Percentiles rank a stretch among this genome's conserved stretches.
These are phyloP conservation scores for Drosophila pseudotakahashii DNA, from an alignment of 2,888 invertebrate species.

Conservation along the genomic window DNA sequence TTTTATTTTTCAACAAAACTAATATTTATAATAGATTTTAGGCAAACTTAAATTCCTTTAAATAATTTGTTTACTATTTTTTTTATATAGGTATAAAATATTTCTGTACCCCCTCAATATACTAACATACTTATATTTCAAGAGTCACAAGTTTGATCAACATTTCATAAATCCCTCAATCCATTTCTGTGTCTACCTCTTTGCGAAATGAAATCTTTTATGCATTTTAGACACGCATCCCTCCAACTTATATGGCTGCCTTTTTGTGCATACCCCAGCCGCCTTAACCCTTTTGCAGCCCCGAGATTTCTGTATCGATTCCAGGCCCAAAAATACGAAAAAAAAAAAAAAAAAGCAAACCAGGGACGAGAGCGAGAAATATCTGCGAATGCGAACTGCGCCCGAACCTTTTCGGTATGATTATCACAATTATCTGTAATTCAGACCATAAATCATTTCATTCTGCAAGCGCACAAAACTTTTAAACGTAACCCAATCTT, in stretches of 20 bases:
- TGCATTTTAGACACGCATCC: slow-evolving; percentile 62
- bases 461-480: slow-evolving; percentile 62
- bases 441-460: slow-evolving; percentile 82
- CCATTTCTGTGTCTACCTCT: background rate
- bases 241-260: slow-evolving; percentile 20
- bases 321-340: slow-evolving; percentile 32
- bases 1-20: too few species aligned
- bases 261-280: background rate
- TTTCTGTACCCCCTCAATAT: too few species aligned
- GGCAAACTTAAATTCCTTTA: too few species aligned
- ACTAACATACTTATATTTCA: background rate
- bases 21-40: too few species aligned
- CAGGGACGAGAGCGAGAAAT: slow-evolving; percentile 22
- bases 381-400: slow-evolving; percentile 62
- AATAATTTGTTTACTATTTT: too few species aligned
- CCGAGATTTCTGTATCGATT: slow-evolving; percentile 68
- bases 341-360: background rate
- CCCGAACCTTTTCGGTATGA: slow-evolving; percentile 75
- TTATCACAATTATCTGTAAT: slow-evolving; percentile 83
- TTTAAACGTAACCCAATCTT: slow-evolving; percentile 75
- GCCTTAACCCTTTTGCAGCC: slow-evolving; percentile 16
- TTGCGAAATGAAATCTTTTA: slow-evolving; percentile 44
- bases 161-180: slow-evolving; percentile 14
- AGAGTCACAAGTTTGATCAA: background rate
- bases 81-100: background rate